Evolutionary conservation across 2,888 invertebrate genomes (phyloP), one percentile per base, ranked within the genome.

Genomic region (Caenorhabditis zanzibari): DNA sequence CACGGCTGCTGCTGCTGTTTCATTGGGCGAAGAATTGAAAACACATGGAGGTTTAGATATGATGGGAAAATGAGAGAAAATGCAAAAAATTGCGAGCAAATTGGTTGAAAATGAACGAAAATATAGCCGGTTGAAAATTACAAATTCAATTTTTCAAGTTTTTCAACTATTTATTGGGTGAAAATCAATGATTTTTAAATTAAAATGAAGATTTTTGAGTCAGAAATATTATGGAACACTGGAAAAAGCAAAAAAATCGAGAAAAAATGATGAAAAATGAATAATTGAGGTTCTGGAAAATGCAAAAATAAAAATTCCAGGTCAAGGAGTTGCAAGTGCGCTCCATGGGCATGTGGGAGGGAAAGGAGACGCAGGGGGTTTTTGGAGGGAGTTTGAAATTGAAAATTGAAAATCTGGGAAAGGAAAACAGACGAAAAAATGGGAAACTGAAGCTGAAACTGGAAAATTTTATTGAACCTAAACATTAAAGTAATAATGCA

Each of bases 21-120:
- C 54, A 14, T 49, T 12, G 38, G 14, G 54, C n/a, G n/a, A 24
- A 22, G 61, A 49, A 73, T 73, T 59, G 59, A 47, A 49, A 59
- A 49, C 49, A 41, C 19, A 73, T 61, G 56, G 19, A 49, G 66
- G 32, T 66, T 19, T 1, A 35, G 32, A 35, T n/a, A 22, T 26
- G 22, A 32, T n/a, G 35, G 61, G 35, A 41, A 56, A 54, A 56
- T 41, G 32, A 35, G 54, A 44, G 24, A 63, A 54, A 49, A 19
- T 32, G 49, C 12, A 64, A 9, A 58, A 58, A 61, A 28, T n/a
- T 26, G 32, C 7, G 64, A 38, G 38, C 47, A 52, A 68, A 54
- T 47, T 52, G 74, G 19, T 22, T 6, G 32, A 32, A 52, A 52
- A 52, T 52, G 19, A 22, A 24, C 22, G 32, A 32, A n/a, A n/a